These are phyloP conservation scores for Hippocampus mohnikei DNA, from an alignment of 2,113 vertebrate genomes.

Conservation along the genomic window DNA sequence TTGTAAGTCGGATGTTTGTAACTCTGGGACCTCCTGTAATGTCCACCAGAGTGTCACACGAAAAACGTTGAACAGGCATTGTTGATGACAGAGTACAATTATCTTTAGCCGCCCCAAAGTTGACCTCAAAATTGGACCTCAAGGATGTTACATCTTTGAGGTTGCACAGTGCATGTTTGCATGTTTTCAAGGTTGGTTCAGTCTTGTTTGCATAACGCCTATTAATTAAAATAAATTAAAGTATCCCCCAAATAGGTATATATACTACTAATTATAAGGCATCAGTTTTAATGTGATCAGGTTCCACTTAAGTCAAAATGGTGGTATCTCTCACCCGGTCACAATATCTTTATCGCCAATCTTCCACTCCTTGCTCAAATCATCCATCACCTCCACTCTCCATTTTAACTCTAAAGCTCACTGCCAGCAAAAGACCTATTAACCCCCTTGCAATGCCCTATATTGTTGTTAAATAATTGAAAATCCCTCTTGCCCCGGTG, in stretches of 20 bases:
- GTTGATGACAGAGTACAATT: too few relatives aligned
- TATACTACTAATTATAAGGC: neutral
- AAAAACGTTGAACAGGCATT: too few relatives aligned
- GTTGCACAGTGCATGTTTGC: too few relatives aligned
- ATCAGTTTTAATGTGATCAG: slow-evolving; percentile 13
- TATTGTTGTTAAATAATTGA: slow-evolving; percentile 78
- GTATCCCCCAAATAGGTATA: neutral
- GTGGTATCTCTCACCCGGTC: slow-evolving; percentile 51
- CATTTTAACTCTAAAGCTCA: slow-evolving; percentile 51
- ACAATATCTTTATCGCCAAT: slow-evolving; percentile 64
- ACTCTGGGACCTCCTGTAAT: too few relatives aligned
- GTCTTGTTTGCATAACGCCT: neutral
- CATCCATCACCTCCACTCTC: slow-evolving; percentile 32
- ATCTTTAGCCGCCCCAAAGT: too few relatives aligned
- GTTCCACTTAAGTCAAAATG: slow-evolving; percentile 39
- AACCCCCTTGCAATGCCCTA: slow-evolving; percentile 68
- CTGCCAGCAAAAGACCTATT: slow-evolving; percentile 67
- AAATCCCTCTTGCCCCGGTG: slow-evolving; percentile 54
- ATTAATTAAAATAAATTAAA: neutral
- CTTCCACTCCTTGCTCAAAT: slow-evolving; percentile 38
- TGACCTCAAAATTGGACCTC: too few relatives aligned
- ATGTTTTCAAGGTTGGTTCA: neutral
- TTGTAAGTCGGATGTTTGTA: too few relatives aligned
- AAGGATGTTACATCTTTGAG: too few relatives aligned
- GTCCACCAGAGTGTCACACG: too few relatives aligned